Conservation (phyloP, 2,113 vertebrate genomes). For the Orthonyx spaldingii region DNA sequence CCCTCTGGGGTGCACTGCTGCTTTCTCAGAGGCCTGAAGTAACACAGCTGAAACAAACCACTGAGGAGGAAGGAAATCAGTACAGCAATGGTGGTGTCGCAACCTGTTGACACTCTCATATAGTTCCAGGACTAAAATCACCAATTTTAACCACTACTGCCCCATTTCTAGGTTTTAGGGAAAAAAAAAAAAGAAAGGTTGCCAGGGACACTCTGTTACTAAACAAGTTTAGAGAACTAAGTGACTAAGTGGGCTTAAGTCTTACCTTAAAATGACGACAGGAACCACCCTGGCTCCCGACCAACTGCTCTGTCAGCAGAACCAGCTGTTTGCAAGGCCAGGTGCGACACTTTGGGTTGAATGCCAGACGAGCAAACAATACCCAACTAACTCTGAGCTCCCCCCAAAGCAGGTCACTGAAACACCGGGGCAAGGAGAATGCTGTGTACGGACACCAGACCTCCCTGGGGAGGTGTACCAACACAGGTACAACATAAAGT, state of each 20-base stretch:
- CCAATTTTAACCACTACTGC: neutral
- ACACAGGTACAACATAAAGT: rapidly evolving
- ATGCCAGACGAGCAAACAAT: neutral
- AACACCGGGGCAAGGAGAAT: rapidly evolving
- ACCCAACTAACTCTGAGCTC: neutral
- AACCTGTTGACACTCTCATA: neutral
- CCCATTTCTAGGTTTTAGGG: neutral
- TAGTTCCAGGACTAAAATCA: neutral
- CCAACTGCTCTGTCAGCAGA: neutral
- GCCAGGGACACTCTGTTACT: neutral
- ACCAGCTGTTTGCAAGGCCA: neutral
- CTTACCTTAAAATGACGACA: neutral
- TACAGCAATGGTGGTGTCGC: neutral
- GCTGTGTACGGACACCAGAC: rapidly evolving
- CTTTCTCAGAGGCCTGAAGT: neutral
- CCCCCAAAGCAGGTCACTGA: neutral
- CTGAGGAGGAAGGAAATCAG: neutral
- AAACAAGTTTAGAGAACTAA: neutral
- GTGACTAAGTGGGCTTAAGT: rapidly evolving
- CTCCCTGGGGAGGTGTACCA: rapidly evolving
- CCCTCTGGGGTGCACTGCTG: neutral
- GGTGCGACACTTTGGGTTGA: neutral
- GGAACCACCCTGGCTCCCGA: neutral
- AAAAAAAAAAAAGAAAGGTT: neutral
- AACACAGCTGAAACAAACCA: neutral